phyloP scores from a whole-genome alignment of 2,888 invertebrate species.

The Drosophila suboccidentalis region DNA sequence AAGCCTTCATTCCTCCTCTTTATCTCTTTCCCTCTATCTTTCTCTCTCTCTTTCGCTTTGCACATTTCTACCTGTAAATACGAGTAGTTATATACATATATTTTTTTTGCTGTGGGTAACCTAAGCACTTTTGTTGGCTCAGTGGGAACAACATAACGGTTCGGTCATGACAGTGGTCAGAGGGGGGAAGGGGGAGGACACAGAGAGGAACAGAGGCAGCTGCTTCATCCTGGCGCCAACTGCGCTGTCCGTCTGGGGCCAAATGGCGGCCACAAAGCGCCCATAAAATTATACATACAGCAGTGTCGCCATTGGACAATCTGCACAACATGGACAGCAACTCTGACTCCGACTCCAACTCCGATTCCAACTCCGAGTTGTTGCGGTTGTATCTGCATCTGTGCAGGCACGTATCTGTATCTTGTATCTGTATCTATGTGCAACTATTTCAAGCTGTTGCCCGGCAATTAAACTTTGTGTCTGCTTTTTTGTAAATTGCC shows the following conservation, averaged over 20 bases:
- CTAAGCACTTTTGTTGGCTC: constrained; percentile 49
- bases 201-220: constrained; percentile 13
- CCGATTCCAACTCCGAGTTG: constrained; percentile 23
- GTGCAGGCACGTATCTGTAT: constrained; percentile 17
- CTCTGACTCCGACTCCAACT: neutral
- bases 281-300: constrained; percentile 74
- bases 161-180: neutral
- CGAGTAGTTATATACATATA: constrained; percentile 21
- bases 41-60: neutral
- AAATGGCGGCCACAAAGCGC: constrained; percentile 65
- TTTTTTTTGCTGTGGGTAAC: constrained; percentile 28
- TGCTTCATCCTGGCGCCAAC: constrained; percentile 50
- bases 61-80: constrained; percentile 45
- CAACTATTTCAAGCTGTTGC: constrained; percentile 74
- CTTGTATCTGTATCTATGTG: constrained; percentile 15
- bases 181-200: neutral
- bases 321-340: constrained; percentile 20
- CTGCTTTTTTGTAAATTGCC: constrained; percentile 63
- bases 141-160: constrained; percentile 46
- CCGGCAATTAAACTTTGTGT: constrained; percentile 76
- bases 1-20: constrained; percentile 5
- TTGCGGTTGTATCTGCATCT: constrained; percentile 54
- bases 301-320: constrained; percentile 68
- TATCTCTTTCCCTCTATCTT: neutral
- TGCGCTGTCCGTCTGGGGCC: constrained; percentile 23